Evolutionary conservation across 2,888 invertebrate species (phyloP).

Genomic region (Syrphus vitripennis): DNA sequence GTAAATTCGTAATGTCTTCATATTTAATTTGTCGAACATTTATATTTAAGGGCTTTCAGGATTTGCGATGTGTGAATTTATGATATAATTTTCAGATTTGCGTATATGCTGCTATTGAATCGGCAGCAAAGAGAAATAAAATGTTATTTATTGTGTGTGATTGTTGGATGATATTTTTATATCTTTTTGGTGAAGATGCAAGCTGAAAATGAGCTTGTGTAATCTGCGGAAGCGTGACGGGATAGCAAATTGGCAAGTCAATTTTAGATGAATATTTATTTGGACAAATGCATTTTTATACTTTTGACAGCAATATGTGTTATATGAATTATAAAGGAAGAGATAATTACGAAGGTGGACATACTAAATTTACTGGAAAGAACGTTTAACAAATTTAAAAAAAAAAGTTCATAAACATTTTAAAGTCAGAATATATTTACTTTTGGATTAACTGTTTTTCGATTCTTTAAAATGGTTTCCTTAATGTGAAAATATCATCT

Average conservation of each 20-base stretch:
- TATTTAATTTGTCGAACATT: conserved; percentile 75
- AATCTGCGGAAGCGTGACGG: conserved; percentile 55
- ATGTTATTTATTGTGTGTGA: conserved; percentile 51
- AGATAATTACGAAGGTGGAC: too few species aligned
- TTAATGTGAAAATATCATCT: too few species aligned
- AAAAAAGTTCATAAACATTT: too few species aligned
- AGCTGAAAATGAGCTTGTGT: conserved; percentile 7
- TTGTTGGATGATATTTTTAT: conserved; percentile 26
- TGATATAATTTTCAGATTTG: conserved; percentile 56
- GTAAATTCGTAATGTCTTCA: conserved; percentile 76
- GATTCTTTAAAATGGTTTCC: too few species aligned
- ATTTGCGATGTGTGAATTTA: conserved; percentile 65
- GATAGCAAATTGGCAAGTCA: conserved; percentile 15
- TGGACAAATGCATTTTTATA: not conserved
- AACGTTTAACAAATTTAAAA: too few species aligned
- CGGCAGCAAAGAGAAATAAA: conserved; percentile 18
- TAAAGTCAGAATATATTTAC: too few species aligned
- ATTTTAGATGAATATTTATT: conserved; percentile 21
- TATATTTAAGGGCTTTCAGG: conserved; percentile 61
- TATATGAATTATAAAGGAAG: not conserved
- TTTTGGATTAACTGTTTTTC: too few species aligned
- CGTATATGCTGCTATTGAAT: not conserved
- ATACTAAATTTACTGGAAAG: too few species aligned
- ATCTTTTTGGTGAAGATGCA: not conserved
- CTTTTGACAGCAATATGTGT: not conserved